These are phyloP conservation scores for Patiria miniata DNA, from an alignment of 35 echinoderm and acorn worm genomes.

Conservation along the genomic window DNA sequence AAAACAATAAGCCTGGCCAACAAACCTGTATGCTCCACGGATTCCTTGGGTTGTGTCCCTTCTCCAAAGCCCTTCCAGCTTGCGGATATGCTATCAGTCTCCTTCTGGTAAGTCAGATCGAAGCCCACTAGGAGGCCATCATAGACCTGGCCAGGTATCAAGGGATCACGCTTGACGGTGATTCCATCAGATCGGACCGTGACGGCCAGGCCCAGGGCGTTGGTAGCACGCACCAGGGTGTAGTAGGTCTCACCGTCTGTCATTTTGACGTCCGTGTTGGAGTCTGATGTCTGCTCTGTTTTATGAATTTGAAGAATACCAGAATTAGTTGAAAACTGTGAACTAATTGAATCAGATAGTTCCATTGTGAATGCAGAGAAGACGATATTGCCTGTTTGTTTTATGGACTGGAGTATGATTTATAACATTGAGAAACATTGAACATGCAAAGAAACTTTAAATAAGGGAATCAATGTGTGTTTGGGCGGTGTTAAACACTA, in stretches of 20 bases:
- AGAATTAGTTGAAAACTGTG: too few relatives aligned
- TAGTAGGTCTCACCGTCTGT: constrained; percentile 40
- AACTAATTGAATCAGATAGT: too few relatives aligned
- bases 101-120: constrained; percentile 31
- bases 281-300: constrained; percentile 21
- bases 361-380: too few relatives aligned
- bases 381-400: too few relatives aligned
- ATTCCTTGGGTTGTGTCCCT: neutral
- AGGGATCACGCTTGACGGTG: constrained; percentile 31
- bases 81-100: neutral
- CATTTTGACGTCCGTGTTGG: neutral
- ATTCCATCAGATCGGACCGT: constrained; percentile 37
- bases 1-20: too few relatives aligned
- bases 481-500: too few relatives aligned
- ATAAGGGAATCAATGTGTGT: too few relatives aligned
- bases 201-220: neutral
- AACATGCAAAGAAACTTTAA: too few relatives aligned
- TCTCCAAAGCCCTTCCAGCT: constrained; percentile 35
- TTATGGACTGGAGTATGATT: too few relatives aligned
- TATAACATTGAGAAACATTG: too few relatives aligned
- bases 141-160: constrained; percentile 40
- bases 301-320: neutral
- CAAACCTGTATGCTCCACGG: constrained; percentile 17
- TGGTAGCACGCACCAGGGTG: constrained; percentile 34
- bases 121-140: constrained; percentile 31